Base-by-base conservation (phyloP, 1,140 invertebrate genomes). In the Branchinecta lindahli region DNA sequence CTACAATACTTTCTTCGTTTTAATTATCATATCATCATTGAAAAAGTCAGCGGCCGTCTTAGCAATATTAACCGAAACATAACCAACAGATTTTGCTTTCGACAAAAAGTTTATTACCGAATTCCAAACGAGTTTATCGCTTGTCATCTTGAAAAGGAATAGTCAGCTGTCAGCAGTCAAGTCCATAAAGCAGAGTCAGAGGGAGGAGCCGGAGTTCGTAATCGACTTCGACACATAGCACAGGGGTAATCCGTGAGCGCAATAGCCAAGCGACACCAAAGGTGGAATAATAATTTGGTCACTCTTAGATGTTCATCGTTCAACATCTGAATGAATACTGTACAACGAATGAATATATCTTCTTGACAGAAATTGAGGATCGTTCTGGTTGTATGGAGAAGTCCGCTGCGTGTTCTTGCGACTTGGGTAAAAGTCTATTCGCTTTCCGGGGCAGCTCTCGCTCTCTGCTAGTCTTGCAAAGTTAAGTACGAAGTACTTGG, bases 71-170 rank as follows among this genome's bases (percentile, higher is more conserved):
- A n/a, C 47, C 47, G 47, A 52, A 52, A 52, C 9, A 52, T 52
- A 9, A n/a, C n/a, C 47, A 52, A 52, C 47, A 52, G n/a, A 52
- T 52, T 52, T 52, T 52, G 47, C 47, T 52, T n/a, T 52, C n/a
- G 47, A 52, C 47, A 52, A 52, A 52, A 52, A n/a, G n/a, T 52
- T n/a, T n/a, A 52, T 52, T 52, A 52, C 47, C 47, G 47, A 52
- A 52, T 52, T 9, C 47, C 47, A 52, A 52, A 52, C 47, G 47
- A 52, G 47, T 52, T 52, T 52, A 52, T 52, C 47, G 47, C 47
- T 52, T 52, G 47, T 52, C 47, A 52, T 52, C 47, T 52, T 52
- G 47, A 9, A 9, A 52, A 52, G 47, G 47, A 52, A 52, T 52
- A 52, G n/a, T 52, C 47, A n/a, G n/a, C n/a, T n/a, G n/a, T n/a